These are phyloP conservation scores for Tupaia chinensis DNA, from an alignment of 2,113 vertebrate species.

Conservation along the genomic window DNA sequence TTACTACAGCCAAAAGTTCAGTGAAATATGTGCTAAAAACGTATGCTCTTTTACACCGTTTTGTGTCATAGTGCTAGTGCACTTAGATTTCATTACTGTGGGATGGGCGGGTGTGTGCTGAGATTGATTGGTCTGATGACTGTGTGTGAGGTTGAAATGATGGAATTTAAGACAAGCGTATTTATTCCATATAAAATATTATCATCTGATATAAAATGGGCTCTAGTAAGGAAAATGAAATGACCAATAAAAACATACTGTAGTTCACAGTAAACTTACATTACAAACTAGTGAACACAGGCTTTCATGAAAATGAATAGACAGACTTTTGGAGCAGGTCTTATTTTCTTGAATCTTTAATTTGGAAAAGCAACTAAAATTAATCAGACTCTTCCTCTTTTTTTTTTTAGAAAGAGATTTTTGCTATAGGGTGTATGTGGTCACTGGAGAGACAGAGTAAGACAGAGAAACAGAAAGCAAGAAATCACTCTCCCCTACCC, in stretches of 20 bases:
- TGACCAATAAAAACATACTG: constrained; percentile 21
- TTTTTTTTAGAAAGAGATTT: too few relatives aligned
- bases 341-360: neutral
- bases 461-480: too few relatives aligned
- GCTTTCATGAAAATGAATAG: neutral
- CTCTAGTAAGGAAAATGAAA: constrained; percentile 2
- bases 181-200: constrained; percentile 27
- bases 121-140: neutral
- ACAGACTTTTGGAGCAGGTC: neutral
- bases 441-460: too few relatives aligned
- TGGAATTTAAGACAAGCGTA: constrained; percentile 1
- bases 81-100: neutral
- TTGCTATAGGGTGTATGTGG: too few relatives aligned
- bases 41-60: neutral
- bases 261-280: neutral
- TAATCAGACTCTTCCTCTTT: neutral
- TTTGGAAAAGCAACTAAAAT: constrained; percentile 44
- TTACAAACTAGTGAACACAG: neutral
- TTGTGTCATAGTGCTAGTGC: neutral
- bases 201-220: constrained; percentile 18
- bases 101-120: neutral
- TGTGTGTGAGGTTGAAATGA: neutral
- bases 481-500: too few relatives aligned
- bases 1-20: neutral
- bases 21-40: neutral